Base-by-base conservation (phyloP, 2,797 vertebrate genomes). In the Macrochelys suwanniensis region DNA sequence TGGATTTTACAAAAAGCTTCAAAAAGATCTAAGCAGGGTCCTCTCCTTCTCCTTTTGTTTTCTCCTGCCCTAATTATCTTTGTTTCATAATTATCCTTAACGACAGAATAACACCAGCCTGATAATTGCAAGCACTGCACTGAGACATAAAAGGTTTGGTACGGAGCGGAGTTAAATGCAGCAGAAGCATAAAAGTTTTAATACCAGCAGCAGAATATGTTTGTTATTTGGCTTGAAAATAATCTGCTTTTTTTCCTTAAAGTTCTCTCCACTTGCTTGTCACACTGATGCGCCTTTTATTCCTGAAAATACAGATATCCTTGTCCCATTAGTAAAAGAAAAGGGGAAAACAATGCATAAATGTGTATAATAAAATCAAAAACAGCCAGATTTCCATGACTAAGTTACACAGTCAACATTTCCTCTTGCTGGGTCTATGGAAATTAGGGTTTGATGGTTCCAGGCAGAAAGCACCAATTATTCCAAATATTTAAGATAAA, bases 1-100 rank as follows among this genome's bases (percentile, higher is more conserved):
- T 98, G 97, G 98, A 99, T 98, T 98, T 98, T 98, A 98, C 98
- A 98, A 98, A 99, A 99, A 98, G 98, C 97, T 98, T 98, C 98
- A 95, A 98, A 98, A 98, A 99, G 99, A 99, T 99, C 98, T 99
- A 98, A 99, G 98, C 98, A 98, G 97, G 97, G 95, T 98, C 96
- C 97, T 98, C 98, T 98, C 98, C 98, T 97, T 87, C 97, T 95
- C 93, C 98, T 98, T 99, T 98, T 99, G 98, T 99, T 98, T 97
- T 94, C 61, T 92, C 68, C 65, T 87, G 50, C 87, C 86, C 89
- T 97, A 98, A 98, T 97, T 98, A 97, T 96, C 97, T 97, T 98
- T 98, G 97, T 97, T 96, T 97, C 95, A 82, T 97, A 98, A 98
- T 97, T 96, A 87, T 97, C 61, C 84, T 96, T 91, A 97, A 80